A percentile compares a stretch with the other conserved stretches of the same genome.
These are phyloP conservation scores for Chlorops oryzae DNA, from an alignment of 1,140 invertebrate species.

Conservation along the genomic window DNA sequence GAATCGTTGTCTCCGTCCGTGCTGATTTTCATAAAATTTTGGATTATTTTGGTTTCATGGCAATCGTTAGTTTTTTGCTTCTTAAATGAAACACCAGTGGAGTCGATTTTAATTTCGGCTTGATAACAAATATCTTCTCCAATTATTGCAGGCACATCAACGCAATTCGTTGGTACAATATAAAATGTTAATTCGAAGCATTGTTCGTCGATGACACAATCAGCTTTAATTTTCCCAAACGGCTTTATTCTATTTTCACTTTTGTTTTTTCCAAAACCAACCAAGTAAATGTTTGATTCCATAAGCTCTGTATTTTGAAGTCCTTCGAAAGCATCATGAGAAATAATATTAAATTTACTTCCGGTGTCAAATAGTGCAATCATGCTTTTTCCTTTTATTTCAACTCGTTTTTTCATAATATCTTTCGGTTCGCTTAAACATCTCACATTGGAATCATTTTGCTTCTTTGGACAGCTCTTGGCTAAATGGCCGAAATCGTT, in stretches of 20 bases:
- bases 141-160: background rate
- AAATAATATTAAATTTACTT: slow-evolving; percentile 1
- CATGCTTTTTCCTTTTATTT: slow-evolving; percentile 3
- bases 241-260: background rate
- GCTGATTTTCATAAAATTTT: background rate
- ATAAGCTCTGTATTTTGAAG: background rate
- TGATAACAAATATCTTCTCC: background rate
- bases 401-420: background rate
- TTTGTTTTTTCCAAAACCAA: background rate
- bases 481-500: slow-evolving; percentile 5
- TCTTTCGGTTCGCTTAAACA: background rate
- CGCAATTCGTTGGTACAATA: background rate
- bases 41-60: background rate
- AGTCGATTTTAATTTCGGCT: background rate
- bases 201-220: background rate
- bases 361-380: slow-evolving; percentile 3
- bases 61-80: background rate
- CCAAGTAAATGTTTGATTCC: background rate
- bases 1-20: background rate
- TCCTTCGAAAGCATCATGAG: background rate
- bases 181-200: background rate
- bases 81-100: too few relatives aligned
- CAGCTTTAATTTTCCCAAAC: background rate
- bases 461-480: background rate
- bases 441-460: background rate